A percentile compares a stretch with the other conserved stretches of the same genome.
phyloP scores from a whole-genome alignment of 2,888 invertebrate genomes.

The Acanthosepion pharaonis region DNA sequence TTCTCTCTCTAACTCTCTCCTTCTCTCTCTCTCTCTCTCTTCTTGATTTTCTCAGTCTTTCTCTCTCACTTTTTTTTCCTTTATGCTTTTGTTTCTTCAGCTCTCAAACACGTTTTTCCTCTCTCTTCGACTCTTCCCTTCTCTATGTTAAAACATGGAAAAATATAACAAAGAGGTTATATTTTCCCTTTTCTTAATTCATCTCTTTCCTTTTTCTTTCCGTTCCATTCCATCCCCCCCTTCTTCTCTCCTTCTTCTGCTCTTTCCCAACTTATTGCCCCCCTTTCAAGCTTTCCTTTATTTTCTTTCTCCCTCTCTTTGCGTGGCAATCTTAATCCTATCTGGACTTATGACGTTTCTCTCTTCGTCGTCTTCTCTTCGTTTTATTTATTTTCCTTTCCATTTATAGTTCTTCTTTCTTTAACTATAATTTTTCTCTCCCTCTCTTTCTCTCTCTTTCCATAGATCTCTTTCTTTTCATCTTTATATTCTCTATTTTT shows the following conservation, averaged over 20 bases:
- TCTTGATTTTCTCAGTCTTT: not conserved
- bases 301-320: no score
- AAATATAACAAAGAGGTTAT: no score
- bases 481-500: not conserved
- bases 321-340: not conserved
- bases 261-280: rapidly evolving
- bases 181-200: not conserved
- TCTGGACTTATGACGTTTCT: no score
- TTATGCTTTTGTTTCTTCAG: no score
- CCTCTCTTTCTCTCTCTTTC: not conserved
- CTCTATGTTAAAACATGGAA: no score
- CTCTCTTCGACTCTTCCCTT: not conserved
- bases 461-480: not conserved
- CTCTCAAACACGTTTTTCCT: no score
- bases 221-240: not conserved
- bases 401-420: not conserved
- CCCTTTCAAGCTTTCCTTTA: not conserved
- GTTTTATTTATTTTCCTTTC: not conserved
- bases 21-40: not conserved
- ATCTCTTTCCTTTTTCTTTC: not conserved
- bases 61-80: not conserved
- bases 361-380: not conserved
- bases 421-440: not conserved
- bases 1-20: no score
- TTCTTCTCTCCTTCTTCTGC: not conserved